Percentiles rank a stretch among this genome's conserved stretches.
Conservation (phyloP, 2,888 invertebrate species). For the Anthophora plumipes region DNA sequence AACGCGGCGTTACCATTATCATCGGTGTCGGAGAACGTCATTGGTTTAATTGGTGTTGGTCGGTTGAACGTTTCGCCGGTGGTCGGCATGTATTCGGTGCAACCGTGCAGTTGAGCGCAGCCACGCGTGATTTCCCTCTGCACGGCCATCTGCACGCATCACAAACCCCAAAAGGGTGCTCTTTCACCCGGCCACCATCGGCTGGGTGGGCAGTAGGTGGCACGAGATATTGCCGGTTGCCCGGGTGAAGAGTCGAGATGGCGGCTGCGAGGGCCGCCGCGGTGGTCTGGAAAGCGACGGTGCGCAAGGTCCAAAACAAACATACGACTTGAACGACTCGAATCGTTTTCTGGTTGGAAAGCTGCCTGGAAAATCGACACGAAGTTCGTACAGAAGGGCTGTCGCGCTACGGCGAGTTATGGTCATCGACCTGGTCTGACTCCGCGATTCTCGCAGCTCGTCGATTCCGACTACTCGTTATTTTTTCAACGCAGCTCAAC, state of each 20-base stretch:
- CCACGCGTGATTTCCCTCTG: conserved; percentile 81
- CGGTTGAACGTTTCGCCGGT: conserved; percentile 77
- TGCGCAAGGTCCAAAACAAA: conserved; percentile 72
- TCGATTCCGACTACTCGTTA: conserved; percentile 43
- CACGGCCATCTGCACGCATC: conserved; percentile 81
- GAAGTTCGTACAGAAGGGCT: conserved; percentile 38
- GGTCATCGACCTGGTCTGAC: conserved; percentile 45
- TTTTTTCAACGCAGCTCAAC: conserved; percentile 46
- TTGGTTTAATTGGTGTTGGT: conserved; percentile 80
- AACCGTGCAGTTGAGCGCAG: conserved; percentile 79
- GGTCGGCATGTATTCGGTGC: conserved; percentile 72
- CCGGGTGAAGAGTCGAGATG: conserved; percentile 59
- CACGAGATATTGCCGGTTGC: conserved; percentile 59
- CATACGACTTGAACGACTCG: conserved; percentile 69
- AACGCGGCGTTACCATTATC: conserved; percentile 77
- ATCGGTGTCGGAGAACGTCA: conserved; percentile 76
- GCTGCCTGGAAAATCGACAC: conserved; percentile 64
- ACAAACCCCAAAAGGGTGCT: conserved; percentile 81
- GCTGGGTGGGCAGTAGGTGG: conserved; percentile 50
- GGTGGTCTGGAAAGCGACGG: conserved; percentile 53
- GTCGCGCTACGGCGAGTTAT: conserved; percentile 53
- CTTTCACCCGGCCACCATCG: conserved; percentile 73
- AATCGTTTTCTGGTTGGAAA: conserved; percentile 70
- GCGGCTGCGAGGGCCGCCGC: conserved; percentile 41
- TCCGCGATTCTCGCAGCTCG: conserved; percentile 30